Evolutionary conservation across 2,888 invertebrate genomes (phyloP).

Genomic region (Diaprepes abbreviatus): DNA sequence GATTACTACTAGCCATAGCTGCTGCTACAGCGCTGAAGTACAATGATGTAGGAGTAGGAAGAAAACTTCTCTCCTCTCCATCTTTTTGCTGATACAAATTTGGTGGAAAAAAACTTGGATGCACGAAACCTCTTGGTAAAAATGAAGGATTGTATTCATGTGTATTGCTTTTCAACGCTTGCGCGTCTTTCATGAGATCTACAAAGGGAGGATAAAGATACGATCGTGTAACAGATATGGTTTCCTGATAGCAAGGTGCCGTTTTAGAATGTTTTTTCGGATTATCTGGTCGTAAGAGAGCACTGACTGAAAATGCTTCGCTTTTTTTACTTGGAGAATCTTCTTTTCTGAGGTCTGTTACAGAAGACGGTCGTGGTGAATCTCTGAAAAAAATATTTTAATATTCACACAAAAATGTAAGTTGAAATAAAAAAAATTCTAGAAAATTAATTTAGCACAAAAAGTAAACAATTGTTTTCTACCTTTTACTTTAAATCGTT

Average conservation of each 20-base stretch:
- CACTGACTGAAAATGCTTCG: slow-evolving; percentile 88
- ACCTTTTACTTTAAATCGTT: no score
- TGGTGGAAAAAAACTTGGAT: slow-evolving; percentile 72
- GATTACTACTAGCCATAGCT: slow-evolving; percentile 69
- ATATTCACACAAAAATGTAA: no score
- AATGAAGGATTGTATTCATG: slow-evolving; percentile 65
- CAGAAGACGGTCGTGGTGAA: slow-evolving; percentile 64
- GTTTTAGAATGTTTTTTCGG: slow-evolving; percentile 67
- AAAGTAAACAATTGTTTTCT: no score
- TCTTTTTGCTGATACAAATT: slow-evolving; percentile 69
- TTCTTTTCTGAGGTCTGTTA: slow-evolving; percentile 65
- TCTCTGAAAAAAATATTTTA: slow-evolving; percentile 11
- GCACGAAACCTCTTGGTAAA: slow-evolving; percentile 67
- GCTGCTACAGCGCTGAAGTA: slow-evolving; percentile 80
- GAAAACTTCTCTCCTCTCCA: slow-evolving; percentile 67
- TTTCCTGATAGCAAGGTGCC: slow-evolving; percentile 67
- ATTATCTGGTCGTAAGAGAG: slow-evolving; percentile 84
- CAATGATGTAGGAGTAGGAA: slow-evolving; percentile 70
- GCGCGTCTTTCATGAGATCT: slow-evolving; percentile 74
- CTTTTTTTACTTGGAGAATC: slow-evolving; percentile 76
- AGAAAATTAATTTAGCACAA: no score
- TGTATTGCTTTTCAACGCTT: slow-evolving; percentile 62
- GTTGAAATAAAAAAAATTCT: no score
- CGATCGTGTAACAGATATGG: slow-evolving; percentile 72
- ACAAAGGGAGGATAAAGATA: slow-evolving; percentile 77